Evolutionary conservation across 2,797 vertebrate species (phyloP).

Genomic region (Chromobotia macracanthus): DNA sequence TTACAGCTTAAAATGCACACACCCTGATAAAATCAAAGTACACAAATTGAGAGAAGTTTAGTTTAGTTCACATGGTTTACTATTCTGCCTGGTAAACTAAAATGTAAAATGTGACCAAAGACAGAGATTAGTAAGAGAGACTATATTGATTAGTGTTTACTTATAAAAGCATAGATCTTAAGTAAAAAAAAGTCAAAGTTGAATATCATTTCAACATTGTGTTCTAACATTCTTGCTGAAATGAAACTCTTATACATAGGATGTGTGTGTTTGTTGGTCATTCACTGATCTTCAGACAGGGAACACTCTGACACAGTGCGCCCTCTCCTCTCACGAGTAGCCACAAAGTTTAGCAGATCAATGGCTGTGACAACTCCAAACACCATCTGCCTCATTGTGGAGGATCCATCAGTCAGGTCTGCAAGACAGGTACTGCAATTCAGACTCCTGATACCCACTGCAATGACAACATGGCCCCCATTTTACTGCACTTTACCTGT

Average conservation of each 20-base stretch:
- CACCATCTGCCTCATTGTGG: slow-evolving; percentile 77
- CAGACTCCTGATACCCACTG: slow-evolving; percentile 11
- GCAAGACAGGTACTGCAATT: slow-evolving; percentile 20
- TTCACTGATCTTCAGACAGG: slow-evolving; percentile 51
- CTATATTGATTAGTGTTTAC: background rate
- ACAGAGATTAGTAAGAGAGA: background rate
- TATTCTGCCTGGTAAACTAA: background rate
- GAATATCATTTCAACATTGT: background rate
- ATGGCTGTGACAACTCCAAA: slow-evolving; percentile 85
- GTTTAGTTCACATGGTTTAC: too few relatives aligned
- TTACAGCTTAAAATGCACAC: slow-evolving; percentile 11
- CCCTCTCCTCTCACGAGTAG: slow-evolving; percentile 65
- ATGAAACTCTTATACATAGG: too few relatives aligned
- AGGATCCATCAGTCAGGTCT: slow-evolving; percentile 75
- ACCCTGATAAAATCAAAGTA: background rate
- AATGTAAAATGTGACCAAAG: too few relatives aligned
- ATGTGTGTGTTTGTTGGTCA: slow-evolving; percentile 11
- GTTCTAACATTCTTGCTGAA: background rate
- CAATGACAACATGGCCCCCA: background rate
- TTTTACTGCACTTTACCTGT: slow-evolving; percentile 13
- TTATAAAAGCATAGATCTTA: background rate
- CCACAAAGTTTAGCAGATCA: slow-evolving; percentile 86
- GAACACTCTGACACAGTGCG: slow-evolving; percentile 47
- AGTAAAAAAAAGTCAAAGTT: background rate
- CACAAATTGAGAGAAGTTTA: background rate